Percentiles rank a stretch among this genome's conserved stretches.
Evolutionary conservation across 2,888 invertebrate genomes (phyloP).

Genomic region (Hemaris fuciformis): DNA sequence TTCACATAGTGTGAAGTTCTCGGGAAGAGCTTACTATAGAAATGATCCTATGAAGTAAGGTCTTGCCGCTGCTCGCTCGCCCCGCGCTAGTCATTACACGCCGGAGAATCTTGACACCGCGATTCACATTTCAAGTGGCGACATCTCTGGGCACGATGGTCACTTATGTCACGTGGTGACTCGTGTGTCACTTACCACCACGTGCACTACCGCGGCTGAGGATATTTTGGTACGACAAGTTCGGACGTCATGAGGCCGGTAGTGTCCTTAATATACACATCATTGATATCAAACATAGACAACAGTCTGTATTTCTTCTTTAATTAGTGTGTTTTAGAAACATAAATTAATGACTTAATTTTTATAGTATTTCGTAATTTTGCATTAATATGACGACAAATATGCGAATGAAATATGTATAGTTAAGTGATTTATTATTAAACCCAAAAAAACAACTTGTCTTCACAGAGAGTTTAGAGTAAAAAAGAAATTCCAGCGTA

Average conservation of each 20-base stretch:
- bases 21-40: slow-evolving; percentile 39
- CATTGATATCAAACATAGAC: too few relatives aligned
- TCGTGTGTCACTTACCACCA: background rate
- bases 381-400: too few relatives aligned
- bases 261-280: too few relatives aligned
- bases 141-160: background rate
- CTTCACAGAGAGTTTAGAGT: too few relatives aligned
- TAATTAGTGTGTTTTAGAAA: too few relatives aligned
- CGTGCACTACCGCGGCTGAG: background rate
- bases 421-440: too few relatives aligned
- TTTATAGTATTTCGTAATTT: too few relatives aligned
- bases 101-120: slow-evolving; percentile 18
- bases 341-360: too few relatives aligned
- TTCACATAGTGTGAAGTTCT: slow-evolving; percentile 32
- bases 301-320: too few relatives aligned
- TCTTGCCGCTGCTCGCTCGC: slow-evolving; percentile 20
- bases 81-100: background rate
- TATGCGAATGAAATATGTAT: too few relatives aligned
- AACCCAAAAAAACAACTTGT: too few relatives aligned
- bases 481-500: too few relatives aligned
- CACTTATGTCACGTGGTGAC: background rate
- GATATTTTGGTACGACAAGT: background rate
- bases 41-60: slow-evolving; percentile 41
- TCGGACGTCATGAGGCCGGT: background rate
- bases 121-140: slow-evolving; percentile 12